Conservation (phyloP, 2,888 invertebrate species). For the Helleia helle region DNA sequence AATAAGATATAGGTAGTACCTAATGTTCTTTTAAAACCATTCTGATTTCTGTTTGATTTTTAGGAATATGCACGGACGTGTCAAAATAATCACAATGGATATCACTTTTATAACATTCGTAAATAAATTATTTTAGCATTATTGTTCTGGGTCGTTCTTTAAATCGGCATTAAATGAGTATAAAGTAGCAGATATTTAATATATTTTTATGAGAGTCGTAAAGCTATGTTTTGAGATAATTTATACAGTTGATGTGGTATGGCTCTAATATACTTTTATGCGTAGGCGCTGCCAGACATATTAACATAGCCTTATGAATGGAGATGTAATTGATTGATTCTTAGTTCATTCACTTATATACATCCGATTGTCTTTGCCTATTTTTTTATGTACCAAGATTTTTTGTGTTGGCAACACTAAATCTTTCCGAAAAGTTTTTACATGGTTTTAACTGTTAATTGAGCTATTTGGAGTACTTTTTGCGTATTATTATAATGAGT, state of each 20-base stretch:
- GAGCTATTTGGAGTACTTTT: slow-evolving; percentile 4
- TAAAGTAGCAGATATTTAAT: slow-evolving; percentile 7
- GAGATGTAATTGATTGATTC: slow-evolving; percentile 42
- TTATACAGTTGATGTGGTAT: slow-evolving; percentile 1
- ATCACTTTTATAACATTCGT: too few relatives aligned
- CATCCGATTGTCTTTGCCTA: slow-evolving; percentile 19
- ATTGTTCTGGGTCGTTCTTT: too few relatives aligned
- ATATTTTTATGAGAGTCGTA: slow-evolving; percentile 4
- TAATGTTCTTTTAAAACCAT: too few relatives aligned
- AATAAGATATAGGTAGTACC: too few relatives aligned
- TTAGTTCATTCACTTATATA: slow-evolving; percentile 42
- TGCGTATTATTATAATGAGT: slow-evolving; percentile 13
- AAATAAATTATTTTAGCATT: too few relatives aligned
- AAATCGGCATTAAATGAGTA: too few relatives aligned
- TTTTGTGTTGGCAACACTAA: slow-evolving; percentile 1
- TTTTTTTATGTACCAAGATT: background rate
- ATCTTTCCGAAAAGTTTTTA: background rate
- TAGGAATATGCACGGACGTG: too few relatives aligned
- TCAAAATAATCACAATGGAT: too few relatives aligned
- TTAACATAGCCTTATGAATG: slow-evolving; percentile 47
- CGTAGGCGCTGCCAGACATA: slow-evolving; percentile 44
- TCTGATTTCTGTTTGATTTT: too few relatives aligned
- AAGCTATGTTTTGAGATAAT: slow-evolving; percentile 4
- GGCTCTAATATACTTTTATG: slow-evolving; percentile 13
- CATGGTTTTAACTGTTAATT: background rate